phyloP scores from a whole-genome alignment of 2,797 vertebrate species.

The Typhlichthys eigenmanni region DNA sequence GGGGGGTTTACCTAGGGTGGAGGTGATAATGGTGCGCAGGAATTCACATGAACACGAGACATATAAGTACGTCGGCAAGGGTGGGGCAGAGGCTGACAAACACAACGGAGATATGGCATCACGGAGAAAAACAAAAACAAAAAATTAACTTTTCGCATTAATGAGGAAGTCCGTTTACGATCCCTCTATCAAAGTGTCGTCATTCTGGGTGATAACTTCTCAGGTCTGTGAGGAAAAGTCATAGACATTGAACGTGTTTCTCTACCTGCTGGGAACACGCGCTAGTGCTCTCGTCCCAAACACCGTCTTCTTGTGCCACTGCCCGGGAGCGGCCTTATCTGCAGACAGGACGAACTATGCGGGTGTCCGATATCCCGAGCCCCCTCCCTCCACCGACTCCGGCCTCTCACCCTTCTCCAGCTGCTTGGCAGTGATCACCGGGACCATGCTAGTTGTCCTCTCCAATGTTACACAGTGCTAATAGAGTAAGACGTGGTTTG shows the following conservation, averaged over 20 bases:
- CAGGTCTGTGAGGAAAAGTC: too few species aligned
- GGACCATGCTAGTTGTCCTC: constrained; percentile 11
- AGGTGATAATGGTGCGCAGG: constrained; percentile 56
- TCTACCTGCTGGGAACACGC: constrained; percentile 28
- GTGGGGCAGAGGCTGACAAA: constrained; percentile 16
- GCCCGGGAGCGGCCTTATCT: background rate
- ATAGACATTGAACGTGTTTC: constrained; percentile 1
- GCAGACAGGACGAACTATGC: constrained; percentile 21
- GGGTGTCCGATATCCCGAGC: constrained; percentile 31
- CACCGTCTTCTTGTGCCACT: background rate
- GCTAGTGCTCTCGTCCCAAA: constrained; percentile 15
- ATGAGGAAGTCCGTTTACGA: too few species aligned
- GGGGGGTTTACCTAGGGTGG: constrained; percentile 45
- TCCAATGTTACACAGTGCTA: constrained; percentile 60
- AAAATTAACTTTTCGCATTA: too few species aligned
- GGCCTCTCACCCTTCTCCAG: too few species aligned
- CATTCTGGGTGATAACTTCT: too few species aligned
- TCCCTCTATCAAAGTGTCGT: too few species aligned
- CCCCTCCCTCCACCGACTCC: too few species aligned
- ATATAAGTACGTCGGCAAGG: constrained; percentile 1
- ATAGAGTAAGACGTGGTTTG: constrained; percentile 61
- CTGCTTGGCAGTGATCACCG: too few species aligned
- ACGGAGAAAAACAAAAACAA: background rate
- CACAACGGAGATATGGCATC: constrained; percentile 1
- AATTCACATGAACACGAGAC: constrained; percentile 1